phyloP scores from a whole-genome alignment of 2,113 vertebrate species.

The Zosterops lateralis region DNA sequence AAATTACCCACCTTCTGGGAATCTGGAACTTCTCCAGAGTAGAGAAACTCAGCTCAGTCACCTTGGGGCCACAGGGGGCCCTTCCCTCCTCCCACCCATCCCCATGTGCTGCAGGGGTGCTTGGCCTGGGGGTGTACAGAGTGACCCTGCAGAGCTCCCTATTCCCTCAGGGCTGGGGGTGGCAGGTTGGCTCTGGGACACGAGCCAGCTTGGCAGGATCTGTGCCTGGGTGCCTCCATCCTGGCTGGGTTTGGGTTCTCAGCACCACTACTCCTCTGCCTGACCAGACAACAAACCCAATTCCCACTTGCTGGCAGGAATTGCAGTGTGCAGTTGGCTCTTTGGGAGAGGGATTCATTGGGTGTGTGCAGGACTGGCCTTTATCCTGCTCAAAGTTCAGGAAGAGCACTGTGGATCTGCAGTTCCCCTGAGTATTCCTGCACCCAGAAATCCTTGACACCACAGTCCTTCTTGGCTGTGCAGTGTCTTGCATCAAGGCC shows the following conservation, averaged over 20 bases:
- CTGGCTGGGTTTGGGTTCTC: neutral
- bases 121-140: fast-evolving
- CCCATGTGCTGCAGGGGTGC: fast-evolving
- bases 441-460: neutral
- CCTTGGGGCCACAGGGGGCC: neutral
- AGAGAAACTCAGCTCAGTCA: neutral
- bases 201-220: neutral
- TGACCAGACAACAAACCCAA: neutral
- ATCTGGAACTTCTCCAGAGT: neutral
- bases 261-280: neutral
- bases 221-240: neutral
- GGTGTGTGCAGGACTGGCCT: fast-evolving
- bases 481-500: neutral
- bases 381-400: neutral
- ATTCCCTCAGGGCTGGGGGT: fast-evolving
- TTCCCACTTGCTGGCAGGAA: neutral
- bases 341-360: neutral
- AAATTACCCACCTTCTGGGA: neutral
- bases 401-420: neutral
- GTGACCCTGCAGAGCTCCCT: neutral
- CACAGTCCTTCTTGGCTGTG: neutral
- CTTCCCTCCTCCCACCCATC: neutral
- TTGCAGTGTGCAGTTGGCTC: neutral
- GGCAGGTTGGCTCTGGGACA: neutral
- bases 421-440: neutral